These are phyloP conservation scores for Pristionchus japonicus DNA, from an alignment of 2,888 invertebrate genomes.

Conservation along the genomic window DNA sequence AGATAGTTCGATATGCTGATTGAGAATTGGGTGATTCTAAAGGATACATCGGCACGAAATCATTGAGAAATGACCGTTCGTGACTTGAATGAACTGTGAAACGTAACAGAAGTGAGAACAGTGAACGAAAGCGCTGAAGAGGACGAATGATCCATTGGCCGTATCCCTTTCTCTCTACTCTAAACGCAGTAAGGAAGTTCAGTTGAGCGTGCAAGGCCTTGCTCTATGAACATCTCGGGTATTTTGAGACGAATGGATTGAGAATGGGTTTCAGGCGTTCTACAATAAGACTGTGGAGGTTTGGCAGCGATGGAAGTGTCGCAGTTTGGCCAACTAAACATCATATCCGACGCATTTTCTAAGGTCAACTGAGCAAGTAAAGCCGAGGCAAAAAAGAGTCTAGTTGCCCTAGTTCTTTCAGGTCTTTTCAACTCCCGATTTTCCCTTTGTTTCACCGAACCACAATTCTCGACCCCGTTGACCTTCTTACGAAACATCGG, in stretches of 20 bases:
- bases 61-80: no score
- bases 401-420: neutral
- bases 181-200: neutral
- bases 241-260: neutral
- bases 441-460: neutral
- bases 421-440: neutral
- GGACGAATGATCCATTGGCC: neutral
- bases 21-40: no score
- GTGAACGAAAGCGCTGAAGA: no score
- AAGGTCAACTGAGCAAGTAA: neutral
- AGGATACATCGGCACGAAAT: no score
- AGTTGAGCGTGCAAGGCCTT: neutral
- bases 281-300: neutral
- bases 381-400: neutral
- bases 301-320: neutral
- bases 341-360: neutral
- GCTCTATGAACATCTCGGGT: neutral
- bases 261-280: neutral
- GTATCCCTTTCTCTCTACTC: neutral
- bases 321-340: neutral
- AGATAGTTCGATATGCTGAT: no score
- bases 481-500: neutral
- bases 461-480: neutral
- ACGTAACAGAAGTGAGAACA: no score
- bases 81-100: no score